Evolutionary conservation across 2,797 vertebrate species (phyloP).

Genomic region (Masticophis lateralis): DNA sequence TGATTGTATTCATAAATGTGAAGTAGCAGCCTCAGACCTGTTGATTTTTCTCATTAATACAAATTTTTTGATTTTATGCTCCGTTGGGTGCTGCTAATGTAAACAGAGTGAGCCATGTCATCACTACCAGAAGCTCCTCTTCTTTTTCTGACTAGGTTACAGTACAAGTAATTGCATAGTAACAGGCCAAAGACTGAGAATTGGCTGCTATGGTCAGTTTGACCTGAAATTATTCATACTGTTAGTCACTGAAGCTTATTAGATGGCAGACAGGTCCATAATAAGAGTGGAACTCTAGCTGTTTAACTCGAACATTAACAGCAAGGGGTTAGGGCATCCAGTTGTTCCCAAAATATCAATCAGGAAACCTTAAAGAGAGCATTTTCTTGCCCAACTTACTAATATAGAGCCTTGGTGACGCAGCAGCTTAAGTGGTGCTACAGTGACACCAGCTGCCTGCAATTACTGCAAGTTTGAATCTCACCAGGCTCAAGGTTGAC

Average conservation of each 20-base stretch:
- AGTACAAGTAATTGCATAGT: conserved; percentile 6
- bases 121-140: not conserved
- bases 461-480: too few relatives aligned
- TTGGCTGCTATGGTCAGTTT: not conserved
- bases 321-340: not conserved
- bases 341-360: conserved; percentile 1
- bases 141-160: not conserved
- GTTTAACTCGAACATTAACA: not conserved
- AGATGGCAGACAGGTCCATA: not conserved
- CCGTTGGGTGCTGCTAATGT: not conserved
- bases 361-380: not conserved
- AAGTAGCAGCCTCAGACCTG: not conserved
- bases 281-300: not conserved
- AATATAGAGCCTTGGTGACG: not conserved
- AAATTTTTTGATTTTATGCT: conserved; percentile 25
- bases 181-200: not conserved
- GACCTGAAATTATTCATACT: not conserved
- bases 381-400: not conserved
- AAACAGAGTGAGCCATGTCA: not conserved
- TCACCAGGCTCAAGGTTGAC: too few relatives aligned
- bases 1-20: not conserved
- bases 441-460: too few relatives aligned
- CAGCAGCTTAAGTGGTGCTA: too few relatives aligned
- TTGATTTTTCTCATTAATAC: conserved; percentile 25
- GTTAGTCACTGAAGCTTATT: conserved; percentile 1